Conservation (phyloP, 2,113 vertebrate genomes). For the Erinaceus europaeus region DNA sequence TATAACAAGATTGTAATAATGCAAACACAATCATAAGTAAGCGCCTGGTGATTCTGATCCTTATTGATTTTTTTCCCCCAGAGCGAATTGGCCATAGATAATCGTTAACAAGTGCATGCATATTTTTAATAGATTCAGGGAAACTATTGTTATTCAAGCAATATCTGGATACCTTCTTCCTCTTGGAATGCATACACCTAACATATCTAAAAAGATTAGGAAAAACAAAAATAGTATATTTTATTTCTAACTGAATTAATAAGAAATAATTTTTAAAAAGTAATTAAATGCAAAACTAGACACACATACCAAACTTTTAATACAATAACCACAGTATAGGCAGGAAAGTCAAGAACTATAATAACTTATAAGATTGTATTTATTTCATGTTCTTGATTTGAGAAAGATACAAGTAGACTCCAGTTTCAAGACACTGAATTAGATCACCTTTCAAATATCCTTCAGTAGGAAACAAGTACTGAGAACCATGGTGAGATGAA, state of each 20-base stretch:
- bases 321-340: background rate
- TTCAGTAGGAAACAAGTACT: background rate
- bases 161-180: background rate
- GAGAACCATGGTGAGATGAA: accelerated
- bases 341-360: background rate
- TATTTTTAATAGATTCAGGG: background rate
- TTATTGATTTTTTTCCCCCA: background rate
- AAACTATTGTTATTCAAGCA: constrained; percentile 7
- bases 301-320: background rate
- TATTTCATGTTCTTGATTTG: background rate
- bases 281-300: background rate
- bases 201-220: background rate
- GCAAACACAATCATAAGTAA: constrained; percentile 1
- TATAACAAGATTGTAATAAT: constrained; percentile 15
- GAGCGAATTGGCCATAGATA: background rate
- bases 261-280: background rate
- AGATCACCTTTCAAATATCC: background rate
- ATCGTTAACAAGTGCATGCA: constrained; percentile 3
- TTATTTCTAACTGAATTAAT: background rate
- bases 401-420: background rate
- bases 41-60: background rate
- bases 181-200: background rate
- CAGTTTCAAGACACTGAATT: background rate
- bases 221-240: background rate
- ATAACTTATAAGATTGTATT: background rate